These are phyloP conservation scores for Eospalax fontanierii DNA, from an alignment of 2,797 vertebrate genomes.

Conservation along the genomic window DNA sequence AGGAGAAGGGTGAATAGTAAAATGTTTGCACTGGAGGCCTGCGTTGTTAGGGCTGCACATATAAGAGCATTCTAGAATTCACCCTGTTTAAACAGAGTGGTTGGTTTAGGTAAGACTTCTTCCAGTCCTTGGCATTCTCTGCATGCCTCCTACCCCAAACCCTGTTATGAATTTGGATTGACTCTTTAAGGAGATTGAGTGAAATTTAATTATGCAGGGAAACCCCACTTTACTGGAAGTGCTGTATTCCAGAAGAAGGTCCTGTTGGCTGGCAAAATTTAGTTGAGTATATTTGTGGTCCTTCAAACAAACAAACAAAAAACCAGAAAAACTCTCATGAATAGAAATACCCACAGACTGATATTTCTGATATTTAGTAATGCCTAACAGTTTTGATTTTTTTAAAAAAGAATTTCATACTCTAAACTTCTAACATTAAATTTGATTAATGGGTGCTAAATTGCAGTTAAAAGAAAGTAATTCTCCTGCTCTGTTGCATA, in stretches of 20 bases:
- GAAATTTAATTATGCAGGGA: too few species aligned
- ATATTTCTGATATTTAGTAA: constrained; percentile 34
- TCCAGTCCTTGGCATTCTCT: background rate
- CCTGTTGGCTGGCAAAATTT: constrained; percentile 22
- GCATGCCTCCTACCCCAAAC: background rate
- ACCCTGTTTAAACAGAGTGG: background rate
- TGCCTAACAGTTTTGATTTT: background rate
- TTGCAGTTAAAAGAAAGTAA: background rate
- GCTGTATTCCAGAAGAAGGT: background rate
- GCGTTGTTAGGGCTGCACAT: background rate
- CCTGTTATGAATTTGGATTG: background rate
- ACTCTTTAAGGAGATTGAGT: constrained; percentile 27
- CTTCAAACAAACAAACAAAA: background rate
- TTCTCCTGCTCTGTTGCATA: background rate
- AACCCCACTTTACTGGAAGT: background rate
- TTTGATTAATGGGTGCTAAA: background rate
- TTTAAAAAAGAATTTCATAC: background rate
- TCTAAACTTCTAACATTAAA: constrained; percentile 37
- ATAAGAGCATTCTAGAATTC: background rate
- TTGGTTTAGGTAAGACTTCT: background rate
- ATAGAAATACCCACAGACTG: constrained; percentile 52
- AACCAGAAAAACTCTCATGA: constrained; percentile 40
- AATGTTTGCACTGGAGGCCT: too few species aligned
- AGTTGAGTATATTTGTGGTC: constrained; percentile 31
- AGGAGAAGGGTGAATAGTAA: background rate